Conservation (phyloP, 2,888 invertebrate species). For the Oxyscelio sp. region DNA sequence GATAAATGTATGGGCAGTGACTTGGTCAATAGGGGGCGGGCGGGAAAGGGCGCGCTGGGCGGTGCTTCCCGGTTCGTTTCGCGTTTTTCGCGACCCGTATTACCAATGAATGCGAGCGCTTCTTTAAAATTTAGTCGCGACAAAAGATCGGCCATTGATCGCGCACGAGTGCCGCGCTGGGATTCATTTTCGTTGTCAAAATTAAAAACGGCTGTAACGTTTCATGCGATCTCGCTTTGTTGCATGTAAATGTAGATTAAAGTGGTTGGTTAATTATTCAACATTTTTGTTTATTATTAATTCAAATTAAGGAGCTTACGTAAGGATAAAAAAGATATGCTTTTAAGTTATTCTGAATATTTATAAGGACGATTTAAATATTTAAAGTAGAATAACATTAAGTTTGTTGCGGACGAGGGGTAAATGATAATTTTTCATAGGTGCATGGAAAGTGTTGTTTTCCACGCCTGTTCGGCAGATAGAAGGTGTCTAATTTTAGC, state of each 20-base stretch:
- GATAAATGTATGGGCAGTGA: conserved; percentile 25
- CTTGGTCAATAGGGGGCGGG: conserved; percentile 4
- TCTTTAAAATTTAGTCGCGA: conserved; percentile 15
- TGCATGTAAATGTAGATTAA: background rate
- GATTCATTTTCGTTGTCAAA: background rate
- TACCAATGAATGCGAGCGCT: conserved; percentile 12
- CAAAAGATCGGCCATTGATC: conserved; percentile 10
- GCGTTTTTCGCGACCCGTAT: conserved; percentile 10
- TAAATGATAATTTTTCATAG: too few relatives aligned
- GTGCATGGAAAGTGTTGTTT: too few relatives aligned
- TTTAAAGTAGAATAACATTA: too few relatives aligned
- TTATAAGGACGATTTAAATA: background rate
- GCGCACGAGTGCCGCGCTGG: background rate
- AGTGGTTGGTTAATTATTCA: background rate
- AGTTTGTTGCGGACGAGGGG: too few relatives aligned
- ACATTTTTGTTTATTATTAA: background rate
- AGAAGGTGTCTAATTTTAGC: too few relatives aligned
- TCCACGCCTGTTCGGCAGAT: too few relatives aligned
- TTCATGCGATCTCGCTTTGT: background rate
- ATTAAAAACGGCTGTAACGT: conserved; percentile 3
- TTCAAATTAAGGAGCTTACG: too few relatives aligned
- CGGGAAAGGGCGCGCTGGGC: background rate
- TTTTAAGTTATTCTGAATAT: too few relatives aligned
- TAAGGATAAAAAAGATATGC: too few relatives aligned
- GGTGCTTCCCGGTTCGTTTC: background rate